phyloP scores from a whole-genome alignment of 2,888 invertebrate genomes.

The Habroteleia sp. region DNA sequence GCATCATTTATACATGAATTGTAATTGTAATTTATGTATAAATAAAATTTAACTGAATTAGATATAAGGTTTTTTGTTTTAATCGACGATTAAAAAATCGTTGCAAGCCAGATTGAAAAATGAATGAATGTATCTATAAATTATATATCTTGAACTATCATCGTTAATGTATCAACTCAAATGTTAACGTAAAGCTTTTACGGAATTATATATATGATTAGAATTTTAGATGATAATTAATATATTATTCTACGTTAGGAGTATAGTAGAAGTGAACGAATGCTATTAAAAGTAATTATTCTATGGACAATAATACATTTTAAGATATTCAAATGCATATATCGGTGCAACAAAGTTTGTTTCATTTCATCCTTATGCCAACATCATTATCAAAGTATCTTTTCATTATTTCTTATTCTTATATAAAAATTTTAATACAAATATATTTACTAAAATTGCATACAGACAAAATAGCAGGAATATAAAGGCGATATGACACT shows the following conservation, averaged over 20 bases:
- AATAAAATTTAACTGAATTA: too few species aligned
- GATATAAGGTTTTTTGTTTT: slow-evolving; percentile 6
- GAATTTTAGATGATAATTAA: slow-evolving; percentile 72
- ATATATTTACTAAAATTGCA: too few species aligned
- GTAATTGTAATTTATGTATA: slow-evolving; percentile 26
- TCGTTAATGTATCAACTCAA: slow-evolving; percentile 67
- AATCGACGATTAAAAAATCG: not conserved
- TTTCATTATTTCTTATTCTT: too few species aligned
- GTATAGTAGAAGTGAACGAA: slow-evolving; percentile 67
- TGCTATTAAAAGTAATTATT: slow-evolving; percentile 75
- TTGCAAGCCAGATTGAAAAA: slow-evolving; percentile 1
- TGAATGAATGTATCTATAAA: slow-evolving; percentile 41
- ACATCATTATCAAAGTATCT: too few species aligned
- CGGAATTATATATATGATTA: slow-evolving; percentile 71
- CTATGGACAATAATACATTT: slow-evolving; percentile 80
- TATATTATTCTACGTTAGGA: slow-evolving; percentile 67
- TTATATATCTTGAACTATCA: slow-evolving; percentile 68
- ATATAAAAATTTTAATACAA: too few species aligned
- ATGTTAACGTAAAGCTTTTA: slow-evolving; percentile 69
- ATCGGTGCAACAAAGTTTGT: slow-evolving; percentile 65
- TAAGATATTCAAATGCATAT: slow-evolving; percentile 77
- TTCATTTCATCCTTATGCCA: slow-evolving; percentile 25
- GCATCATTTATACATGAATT: slow-evolving; percentile 17
- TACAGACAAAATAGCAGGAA: too few species aligned
- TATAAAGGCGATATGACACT: too few species aligned